Percentiles rank a stretch among this genome's conserved stretches.
These are phyloP conservation scores for Diaperis boleti DNA, from an alignment of 2,888 invertebrate species.

Conservation along the genomic window DNA sequence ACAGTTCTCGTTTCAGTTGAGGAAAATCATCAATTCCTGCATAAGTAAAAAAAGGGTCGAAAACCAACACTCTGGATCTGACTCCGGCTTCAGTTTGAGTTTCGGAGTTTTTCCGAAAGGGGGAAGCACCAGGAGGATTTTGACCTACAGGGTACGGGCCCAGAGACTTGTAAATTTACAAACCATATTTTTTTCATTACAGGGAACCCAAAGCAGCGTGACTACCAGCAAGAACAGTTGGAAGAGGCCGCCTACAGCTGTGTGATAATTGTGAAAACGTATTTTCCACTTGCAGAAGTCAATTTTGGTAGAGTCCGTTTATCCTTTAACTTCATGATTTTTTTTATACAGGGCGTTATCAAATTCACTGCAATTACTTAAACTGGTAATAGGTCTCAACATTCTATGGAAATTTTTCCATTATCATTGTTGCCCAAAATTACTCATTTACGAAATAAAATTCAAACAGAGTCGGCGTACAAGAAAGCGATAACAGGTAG, in stretches of 20 bases:
- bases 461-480: too few relatives aligned
- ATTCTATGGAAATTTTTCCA: too few relatives aligned
- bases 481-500: too few relatives aligned
- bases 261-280: slow-evolving; percentile 49
- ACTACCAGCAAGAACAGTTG: slow-evolving; percentile 60
- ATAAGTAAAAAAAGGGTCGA: slow-evolving; percentile 55
- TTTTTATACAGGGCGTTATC: too few relatives aligned
- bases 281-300: slow-evolving; percentile 16
- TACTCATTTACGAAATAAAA: too few relatives aligned
- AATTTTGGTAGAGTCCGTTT: too few relatives aligned
- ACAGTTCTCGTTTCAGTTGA: slow-evolving; percentile 49
- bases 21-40: slow-evolving; percentile 59
- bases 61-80: slow-evolving; percentile 63
- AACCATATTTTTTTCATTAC: slow-evolving; percentile 35
- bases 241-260: slow-evolving; percentile 57
- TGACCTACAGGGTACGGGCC: slow-evolving; percentile 61
- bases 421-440: too few relatives aligned
- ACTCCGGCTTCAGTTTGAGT: slow-evolving; percentile 67
- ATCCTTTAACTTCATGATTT: too few relatives aligned
- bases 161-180: slow-evolving; percentile 9
- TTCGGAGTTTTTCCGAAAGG: slow-evolving; percentile 65
- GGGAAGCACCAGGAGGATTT: slow-evolving; percentile 60
- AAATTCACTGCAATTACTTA: too few relatives aligned
- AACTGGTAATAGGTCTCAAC: too few relatives aligned
- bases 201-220: slow-evolving; percentile 61